A percentile compares a stretch with the other conserved stretches of the same genome.
phyloP scores from a whole-genome alignment of 2,797 vertebrate species.

The Parambassis ranga region DNA sequence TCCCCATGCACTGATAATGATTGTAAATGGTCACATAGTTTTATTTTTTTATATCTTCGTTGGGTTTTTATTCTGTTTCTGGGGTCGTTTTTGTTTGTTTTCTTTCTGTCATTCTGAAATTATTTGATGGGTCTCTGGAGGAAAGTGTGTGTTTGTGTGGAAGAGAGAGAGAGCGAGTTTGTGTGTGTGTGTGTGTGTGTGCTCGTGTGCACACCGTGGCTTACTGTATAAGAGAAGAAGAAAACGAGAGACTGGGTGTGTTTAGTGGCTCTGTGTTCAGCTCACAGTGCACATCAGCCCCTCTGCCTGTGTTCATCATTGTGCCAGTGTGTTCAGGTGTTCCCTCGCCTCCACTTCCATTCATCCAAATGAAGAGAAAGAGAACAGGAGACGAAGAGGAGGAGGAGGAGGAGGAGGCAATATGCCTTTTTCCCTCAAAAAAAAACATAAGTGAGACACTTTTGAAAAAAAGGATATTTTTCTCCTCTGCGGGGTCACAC shows the following conservation, averaged over 20 bases:
- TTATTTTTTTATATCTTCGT: conserved; percentile 51
- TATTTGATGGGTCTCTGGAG: conserved; percentile 18
- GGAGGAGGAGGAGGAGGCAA: conserved; percentile 12
- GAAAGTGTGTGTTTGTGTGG: not conserved
- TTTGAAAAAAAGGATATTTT: conserved; percentile 62
- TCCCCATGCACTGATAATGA: conserved; percentile 65
- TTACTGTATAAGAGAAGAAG: not conserved
- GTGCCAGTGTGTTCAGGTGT: conserved; percentile 66
- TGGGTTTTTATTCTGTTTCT: conserved; percentile 13
- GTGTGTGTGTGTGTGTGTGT: not conserved
- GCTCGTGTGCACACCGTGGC: not conserved
- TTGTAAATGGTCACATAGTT: conserved; percentile 56
- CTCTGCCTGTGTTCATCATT: conserved; percentile 43
- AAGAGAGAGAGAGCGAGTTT: too few species aligned
- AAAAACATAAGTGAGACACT: conserved; percentile 40
- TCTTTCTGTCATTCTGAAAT: conserved; percentile 27
- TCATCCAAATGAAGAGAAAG: conserved; percentile 33
- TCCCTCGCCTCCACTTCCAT: conserved; percentile 35
- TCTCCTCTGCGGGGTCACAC: conserved; percentile 70
- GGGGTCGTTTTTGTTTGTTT: conserved; percentile 25
- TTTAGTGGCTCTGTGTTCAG: conserved; percentile 31
- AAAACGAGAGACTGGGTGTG: not conserved
- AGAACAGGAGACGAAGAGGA: not conserved
- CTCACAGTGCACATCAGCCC: conserved; percentile 27
- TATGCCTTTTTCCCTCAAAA: conserved; percentile 19